These are phyloP conservation scores for Onychostruthus taczanowskii DNA, from an alignment of 2,113 vertebrate genomes.

Conservation along the genomic window DNA sequence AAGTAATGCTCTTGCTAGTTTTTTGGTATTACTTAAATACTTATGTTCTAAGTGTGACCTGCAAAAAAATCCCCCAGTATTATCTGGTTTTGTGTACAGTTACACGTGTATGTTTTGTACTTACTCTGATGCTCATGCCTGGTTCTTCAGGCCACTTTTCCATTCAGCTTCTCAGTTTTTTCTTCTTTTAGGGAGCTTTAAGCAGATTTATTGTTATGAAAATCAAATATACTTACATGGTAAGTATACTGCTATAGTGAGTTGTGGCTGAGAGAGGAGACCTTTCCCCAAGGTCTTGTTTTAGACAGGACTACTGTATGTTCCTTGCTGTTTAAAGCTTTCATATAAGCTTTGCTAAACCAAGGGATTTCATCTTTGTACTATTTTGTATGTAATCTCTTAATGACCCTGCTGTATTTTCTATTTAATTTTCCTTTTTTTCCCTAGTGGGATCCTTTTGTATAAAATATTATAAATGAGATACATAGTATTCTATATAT, in stretches of 20 bases:
- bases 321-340: neutral
- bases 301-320: neutral
- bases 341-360: neutral
- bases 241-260: neutral
- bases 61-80: neutral
- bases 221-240: neutral
- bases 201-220: neutral
- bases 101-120: neutral
- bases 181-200: neutral
- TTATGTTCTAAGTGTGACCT: neutral
- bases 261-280: neutral
- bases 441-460: neutral
- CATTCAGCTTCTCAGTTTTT: neutral
- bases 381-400: neutral
- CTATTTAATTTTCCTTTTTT: neutral
- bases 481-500: neutral
- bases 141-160: neutral
- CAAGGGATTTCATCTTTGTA: neutral
- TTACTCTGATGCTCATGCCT: neutral
- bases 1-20: neutral
- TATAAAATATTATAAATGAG: neutral
- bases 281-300: neutral
- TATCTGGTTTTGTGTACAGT: neutral
- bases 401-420: neutral
- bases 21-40: neutral